Percentiles rank a stretch among this genome's conserved stretches.
phyloP scores from a whole-genome alignment of 2,797 vertebrate genomes.

The Spea hammondii region DNA sequence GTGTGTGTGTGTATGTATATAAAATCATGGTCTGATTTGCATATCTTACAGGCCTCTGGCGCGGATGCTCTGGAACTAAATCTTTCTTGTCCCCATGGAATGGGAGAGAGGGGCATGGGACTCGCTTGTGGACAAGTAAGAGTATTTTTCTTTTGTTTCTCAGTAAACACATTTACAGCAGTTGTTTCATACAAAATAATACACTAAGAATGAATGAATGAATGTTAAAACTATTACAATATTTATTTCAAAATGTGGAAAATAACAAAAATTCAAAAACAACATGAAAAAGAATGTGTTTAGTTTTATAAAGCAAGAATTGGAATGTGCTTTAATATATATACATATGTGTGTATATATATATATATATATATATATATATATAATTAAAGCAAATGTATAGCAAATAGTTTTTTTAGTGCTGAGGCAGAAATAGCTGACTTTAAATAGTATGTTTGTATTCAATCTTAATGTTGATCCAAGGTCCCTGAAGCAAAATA shows the following conservation, averaged over 20 bases:
- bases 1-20: no score
- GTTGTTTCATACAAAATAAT: constrained; percentile 51
- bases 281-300: constrained; percentile 53
- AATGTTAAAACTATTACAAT: constrained; percentile 63
- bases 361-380: no score
- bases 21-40: no score
- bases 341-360: no score
- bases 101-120: constrained; percentile 89
- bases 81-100: constrained; percentile 87
- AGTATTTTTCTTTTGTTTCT: constrained; percentile 33
- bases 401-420: constrained; percentile 60
- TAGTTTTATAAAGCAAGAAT: constrained; percentile 63
- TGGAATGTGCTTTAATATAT: constrained; percentile 60
- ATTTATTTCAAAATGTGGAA: constrained; percentile 63
- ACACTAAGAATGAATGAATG: constrained; percentile 52
- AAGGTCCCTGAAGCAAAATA: constrained; percentile 59
- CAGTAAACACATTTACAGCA: constrained; percentile 2
- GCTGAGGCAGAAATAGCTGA: constrained; percentile 55
- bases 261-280: constrained; percentile 51
- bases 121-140: constrained; percentile 88
- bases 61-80: constrained; percentile 86
- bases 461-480: constrained; percentile 62
- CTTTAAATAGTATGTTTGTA: constrained; percentile 59
- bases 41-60: constrained; percentile 70
- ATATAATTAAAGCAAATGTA: constrained; percentile 63